Base-by-base conservation (phyloP, 2,113 vertebrate species). In the Tretioscincus oriximinensis region DNA sequence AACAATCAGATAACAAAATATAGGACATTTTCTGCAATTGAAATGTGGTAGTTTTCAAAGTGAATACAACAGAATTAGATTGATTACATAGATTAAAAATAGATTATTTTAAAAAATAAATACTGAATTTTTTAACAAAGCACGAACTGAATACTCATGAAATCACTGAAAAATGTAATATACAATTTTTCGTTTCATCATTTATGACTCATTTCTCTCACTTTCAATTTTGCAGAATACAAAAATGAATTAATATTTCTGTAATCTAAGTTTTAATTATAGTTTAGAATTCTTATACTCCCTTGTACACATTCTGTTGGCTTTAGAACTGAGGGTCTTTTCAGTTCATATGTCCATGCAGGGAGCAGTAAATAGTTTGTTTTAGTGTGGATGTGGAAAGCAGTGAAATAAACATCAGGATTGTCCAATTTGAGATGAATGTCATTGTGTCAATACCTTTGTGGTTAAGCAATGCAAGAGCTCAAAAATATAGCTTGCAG, bases 311-410 rank as follows among this genome's bases (percentile, higher is more conserved):
- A 41, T 41, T 41, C 35, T 41, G 35, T 41, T 41, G 16, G 14
- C 7, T 4, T 45, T 7, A 26, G 24, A 76, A n/a, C 24, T 76
- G 22, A 5, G 1, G 9, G 31, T 14, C 26, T 14, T 12, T 51
- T 47, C 54, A 58, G 12, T 22, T 68, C 76, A 35, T 69, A 51
- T 26, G 16, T 5, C 28, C 14, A 5, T 58, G 14, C n/a, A 18
- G 26, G 8, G 14, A 4, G 28, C 31, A 49, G 86, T 86, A 49
- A 58, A 75, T 79, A 35, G 80, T 88, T 73, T 63, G 73, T 86
- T 84, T 90, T 3, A 84, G 84, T 83, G 58, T 85, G 61, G 80
- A 84, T 84, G 80, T 76, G 81, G 86, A 86, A 85, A 80, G 70
- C 76, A 88, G 51, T 76, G 47, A 41, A 86, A 76, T 80, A 2